A percentile compares a stretch with the other conserved stretches of the same genome.
Conservation (phyloP, 1,140 invertebrate species). For the Lucilia sericata region DNA sequence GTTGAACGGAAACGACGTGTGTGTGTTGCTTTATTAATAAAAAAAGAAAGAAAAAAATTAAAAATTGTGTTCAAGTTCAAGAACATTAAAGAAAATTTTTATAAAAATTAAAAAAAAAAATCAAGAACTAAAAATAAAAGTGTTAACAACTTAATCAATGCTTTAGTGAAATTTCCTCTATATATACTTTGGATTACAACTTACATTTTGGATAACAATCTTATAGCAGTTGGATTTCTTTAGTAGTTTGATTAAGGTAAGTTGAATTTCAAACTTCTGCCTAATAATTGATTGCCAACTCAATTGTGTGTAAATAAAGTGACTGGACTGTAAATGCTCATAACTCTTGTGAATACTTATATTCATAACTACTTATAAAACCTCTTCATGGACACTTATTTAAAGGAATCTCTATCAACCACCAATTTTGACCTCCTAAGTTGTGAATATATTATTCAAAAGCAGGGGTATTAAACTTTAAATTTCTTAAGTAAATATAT, state of each 20-base stretch:
- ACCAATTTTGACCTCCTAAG: background rate
- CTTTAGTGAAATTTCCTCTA: background rate
- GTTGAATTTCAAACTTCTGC: background rate
- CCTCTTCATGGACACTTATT: slow-evolving; percentile 36
- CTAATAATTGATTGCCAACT: background rate
- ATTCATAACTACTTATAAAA: slow-evolving; percentile 4
- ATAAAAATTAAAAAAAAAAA: slow-evolving; percentile 4
- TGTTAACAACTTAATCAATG: background rate
- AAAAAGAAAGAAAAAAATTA: background rate
- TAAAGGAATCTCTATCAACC: slow-evolving; percentile 31
- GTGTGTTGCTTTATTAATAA: background rate
- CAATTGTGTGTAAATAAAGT: slow-evolving; percentile 1
- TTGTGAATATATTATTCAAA: background rate
- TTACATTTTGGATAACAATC: slow-evolving; percentile 18
- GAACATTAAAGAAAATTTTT: background rate
- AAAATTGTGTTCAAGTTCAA: background rate
- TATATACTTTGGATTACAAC: slow-evolving; percentile 6
- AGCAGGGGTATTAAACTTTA: background rate
- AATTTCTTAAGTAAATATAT: background rate
- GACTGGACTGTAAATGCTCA: slow-evolving; percentile 36
- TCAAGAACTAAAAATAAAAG: slow-evolving; percentile 2
- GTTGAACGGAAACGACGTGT: slow-evolving; percentile 14
- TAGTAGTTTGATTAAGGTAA: background rate
- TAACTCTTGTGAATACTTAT: background rate
- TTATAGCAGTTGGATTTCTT: background rate